A percentile compares a stretch with the other conserved stretches of the same genome.
Evolutionary conservation across 2,797 vertebrate genomes (phyloP).

Genomic region (Sebastes jordani): DNA sequence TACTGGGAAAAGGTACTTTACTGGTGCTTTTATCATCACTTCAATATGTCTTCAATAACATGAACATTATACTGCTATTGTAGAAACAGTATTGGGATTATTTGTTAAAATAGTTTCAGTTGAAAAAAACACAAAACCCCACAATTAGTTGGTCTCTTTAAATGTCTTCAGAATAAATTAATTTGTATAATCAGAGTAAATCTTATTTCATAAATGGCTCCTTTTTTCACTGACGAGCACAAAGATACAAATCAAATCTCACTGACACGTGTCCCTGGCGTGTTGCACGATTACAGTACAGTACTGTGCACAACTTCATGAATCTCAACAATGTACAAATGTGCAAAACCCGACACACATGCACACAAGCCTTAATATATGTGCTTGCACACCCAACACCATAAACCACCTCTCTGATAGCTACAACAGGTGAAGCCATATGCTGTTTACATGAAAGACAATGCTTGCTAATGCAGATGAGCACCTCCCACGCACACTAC

Average conservation of each 20-base stretch:
- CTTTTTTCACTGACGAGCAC: background rate
- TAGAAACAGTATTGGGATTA: too few relatives aligned
- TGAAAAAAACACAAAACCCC: background rate
- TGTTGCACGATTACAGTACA: background rate
- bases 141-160: background rate
- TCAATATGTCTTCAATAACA: background rate
- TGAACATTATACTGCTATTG: too few relatives aligned
- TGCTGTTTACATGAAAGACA: constrained; percentile 54
- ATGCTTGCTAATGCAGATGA: constrained; percentile 67
- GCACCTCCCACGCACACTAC: constrained; percentile 62
- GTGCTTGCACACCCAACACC: constrained; percentile 28
- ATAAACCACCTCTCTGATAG: constrained; percentile 40
- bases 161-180: background rate
- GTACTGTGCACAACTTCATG: background rate
- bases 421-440: constrained; percentile 62
- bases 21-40: background rate
- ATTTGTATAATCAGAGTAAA: background rate
- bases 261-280: background rate
- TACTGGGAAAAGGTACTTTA: background rate
- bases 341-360: constrained; percentile 23
- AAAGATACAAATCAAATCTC: background rate
- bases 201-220: background rate
- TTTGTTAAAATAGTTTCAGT: background rate
- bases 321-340: constrained; percentile 47
- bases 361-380: constrained; percentile 24